A percentile compares a stretch with the other conserved stretches of the same genome.
Evolutionary conservation across 1,140 invertebrate genomes (phyloP).

Genomic region (Alviniconcha marisindica): DNA sequence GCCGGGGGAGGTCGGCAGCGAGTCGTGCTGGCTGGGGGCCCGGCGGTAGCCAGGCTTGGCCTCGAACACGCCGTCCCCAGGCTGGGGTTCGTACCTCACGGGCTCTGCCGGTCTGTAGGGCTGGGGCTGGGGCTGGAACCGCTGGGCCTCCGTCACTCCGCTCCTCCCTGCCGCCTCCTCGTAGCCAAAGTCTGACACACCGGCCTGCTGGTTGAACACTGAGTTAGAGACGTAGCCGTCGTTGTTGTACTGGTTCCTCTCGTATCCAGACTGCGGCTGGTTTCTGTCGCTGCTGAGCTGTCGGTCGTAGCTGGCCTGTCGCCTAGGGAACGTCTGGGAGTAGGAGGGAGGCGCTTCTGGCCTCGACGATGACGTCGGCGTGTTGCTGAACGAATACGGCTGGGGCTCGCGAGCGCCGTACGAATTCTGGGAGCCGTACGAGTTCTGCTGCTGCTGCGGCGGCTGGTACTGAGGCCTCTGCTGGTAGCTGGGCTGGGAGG

Average conservation of each 20-base stretch:
- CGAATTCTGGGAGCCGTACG: conserved; percentile 1
- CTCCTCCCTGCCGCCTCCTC: conserved; percentile 35
- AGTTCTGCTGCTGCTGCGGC: neutral
- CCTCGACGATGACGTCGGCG: neutral
- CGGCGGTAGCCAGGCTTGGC: neutral
- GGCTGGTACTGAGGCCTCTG: conserved; percentile 8
- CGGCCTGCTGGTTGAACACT: neutral
- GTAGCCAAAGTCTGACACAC: conserved; percentile 26
- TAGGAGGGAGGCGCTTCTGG: conserved; percentile 29
- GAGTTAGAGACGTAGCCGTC: neutral
- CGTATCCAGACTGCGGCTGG: neutral
- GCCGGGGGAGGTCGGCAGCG: neutral
- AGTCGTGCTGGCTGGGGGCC: conserved; percentile 17
- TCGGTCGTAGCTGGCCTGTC: conserved; percentile 9
- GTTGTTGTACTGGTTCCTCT: too few species aligned
- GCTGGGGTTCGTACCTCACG: conserved; percentile 27
- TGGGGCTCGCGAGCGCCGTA: neutral
- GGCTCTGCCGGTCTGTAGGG: conserved; percentile 15
- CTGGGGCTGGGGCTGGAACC: conserved; percentile 11
- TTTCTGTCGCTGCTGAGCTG: neutral
- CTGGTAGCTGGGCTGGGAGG: neutral
- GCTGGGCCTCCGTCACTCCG: neutral
- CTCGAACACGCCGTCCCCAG: conserved; percentile 11
- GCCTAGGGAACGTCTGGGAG: conserved; percentile 32
- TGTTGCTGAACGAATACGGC: neutral